Evolutionary conservation across 2,888 invertebrate species (phyloP), one percentile per base, ranked within the genome.

Genomic region (Omphaloscelis lunosa): DNA sequence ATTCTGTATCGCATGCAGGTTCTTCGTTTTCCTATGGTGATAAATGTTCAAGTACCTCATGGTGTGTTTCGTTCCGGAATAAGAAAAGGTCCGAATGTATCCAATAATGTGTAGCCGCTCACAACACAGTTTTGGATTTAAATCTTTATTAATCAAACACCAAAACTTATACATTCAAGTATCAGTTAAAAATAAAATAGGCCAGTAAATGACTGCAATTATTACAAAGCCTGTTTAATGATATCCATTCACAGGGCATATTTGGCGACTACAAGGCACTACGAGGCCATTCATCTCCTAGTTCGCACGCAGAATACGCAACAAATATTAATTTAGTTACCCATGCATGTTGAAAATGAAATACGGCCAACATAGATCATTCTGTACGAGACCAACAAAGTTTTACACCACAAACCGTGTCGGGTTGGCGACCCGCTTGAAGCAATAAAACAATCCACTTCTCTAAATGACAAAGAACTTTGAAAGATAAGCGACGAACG

Each of bases 401-500:
- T 84, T 85, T 75, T 82, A 85, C 83, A 82, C 72, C 74, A 82
- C 85, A 82, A 84, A 84, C 72, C 72, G 83, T 85, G 85, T 84
- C 85, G 78, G 83, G 78, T 78, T 75, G 78, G 83, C 79, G 82
- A 84, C 79, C 82, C 82, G 85, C 67, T 74, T 70, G 59, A 61
- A 72, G 82, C 82, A 84, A 84, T 84, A 84, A 84, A 84, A 84
- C 83, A 82, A 84, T 85, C 78, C 82, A 85, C 78, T 84, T 69
- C 82, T 84, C 83, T 82, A 79, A 84, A 84, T 84, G 85, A 85
- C 83, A 78, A 79, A 80, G 80, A 79, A 83, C 77, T 84, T 74
- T 70, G 61, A 48, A 80, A 84, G 86, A 87, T 87, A 87, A 87
- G 82, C 79, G 78, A 51, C 58, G 78, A 79, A 83, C 84, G 67